phyloP scores from a whole-genome alignment of 1,140 invertebrate genomes.

The Linepithema humile region DNA sequence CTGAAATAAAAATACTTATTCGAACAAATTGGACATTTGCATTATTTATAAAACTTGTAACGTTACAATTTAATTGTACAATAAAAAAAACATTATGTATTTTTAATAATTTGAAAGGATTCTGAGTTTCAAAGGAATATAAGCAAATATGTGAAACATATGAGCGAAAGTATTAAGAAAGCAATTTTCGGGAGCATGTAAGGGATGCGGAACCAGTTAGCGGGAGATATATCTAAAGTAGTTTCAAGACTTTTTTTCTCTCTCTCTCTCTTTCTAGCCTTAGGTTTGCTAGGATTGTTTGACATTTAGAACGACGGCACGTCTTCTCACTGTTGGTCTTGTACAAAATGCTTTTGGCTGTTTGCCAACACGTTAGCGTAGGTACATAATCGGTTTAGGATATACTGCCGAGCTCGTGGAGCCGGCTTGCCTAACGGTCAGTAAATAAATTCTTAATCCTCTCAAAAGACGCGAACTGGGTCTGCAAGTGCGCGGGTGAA shows the following conservation, averaged over 20 bases:
- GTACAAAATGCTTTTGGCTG: conserved; percentile 31
- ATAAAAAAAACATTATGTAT: background rate
- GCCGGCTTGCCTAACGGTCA: background rate
- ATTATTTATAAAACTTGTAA: background rate
- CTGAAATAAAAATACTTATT: too few relatives aligned
- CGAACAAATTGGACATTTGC: too few relatives aligned
- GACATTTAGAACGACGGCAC: conserved; percentile 7
- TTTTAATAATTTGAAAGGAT: background rate
- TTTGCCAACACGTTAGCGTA: conserved; percentile 28
- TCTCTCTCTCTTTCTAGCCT: too few relatives aligned
- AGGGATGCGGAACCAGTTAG: background rate
- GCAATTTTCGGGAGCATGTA: background rate
- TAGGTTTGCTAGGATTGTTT: background rate
- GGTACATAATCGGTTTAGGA: conserved; percentile 40
- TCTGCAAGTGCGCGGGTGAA: background rate
- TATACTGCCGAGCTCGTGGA: background rate
- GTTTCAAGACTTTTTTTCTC: background rate
- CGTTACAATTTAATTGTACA: background rate
- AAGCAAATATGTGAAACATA: background rate
- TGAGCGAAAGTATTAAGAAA: background rate
- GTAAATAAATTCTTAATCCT: conserved; percentile 19
- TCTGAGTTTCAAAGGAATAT: background rate
- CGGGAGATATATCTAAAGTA: background rate
- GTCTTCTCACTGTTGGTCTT: conserved; percentile 24
- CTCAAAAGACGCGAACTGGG: background rate